Conservation (phyloP, 1,140 invertebrate species). For the Apis laboriosa region DNA sequence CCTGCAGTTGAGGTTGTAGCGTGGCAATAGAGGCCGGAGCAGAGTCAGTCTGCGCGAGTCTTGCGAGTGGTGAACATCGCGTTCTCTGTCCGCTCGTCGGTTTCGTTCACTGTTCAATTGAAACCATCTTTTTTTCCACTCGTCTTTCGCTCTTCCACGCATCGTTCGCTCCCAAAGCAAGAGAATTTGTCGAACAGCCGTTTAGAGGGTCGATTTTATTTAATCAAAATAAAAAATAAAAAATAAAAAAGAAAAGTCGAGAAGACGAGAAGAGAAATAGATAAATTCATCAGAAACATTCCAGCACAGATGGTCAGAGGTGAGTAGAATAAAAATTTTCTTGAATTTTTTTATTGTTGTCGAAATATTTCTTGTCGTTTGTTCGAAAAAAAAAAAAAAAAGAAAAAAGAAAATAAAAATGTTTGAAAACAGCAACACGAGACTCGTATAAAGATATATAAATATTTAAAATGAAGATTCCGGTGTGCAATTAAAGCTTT, state of each 20-base stretch:
- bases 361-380: constrained; percentile 1
- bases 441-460: neutral
- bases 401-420: neutral
- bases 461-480: neutral
- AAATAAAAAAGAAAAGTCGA: too few relatives aligned
- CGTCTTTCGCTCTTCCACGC: neutral
- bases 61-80: constrained; percentile 56
- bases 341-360: neutral
- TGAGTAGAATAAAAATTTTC: constrained; percentile 10
- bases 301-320: constrained; percentile 64
- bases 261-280: neutral
- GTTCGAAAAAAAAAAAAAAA: neutral
- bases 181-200: neutral
- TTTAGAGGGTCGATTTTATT: neutral
- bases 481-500: constrained; percentile 22
- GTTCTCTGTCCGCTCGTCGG: neutral
- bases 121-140: neutral
- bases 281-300: neutral
- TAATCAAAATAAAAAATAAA: too few relatives aligned
- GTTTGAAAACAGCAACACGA: neutral
- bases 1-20: constrained; percentile 54
- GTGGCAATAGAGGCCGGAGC: constrained; percentile 41
- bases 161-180: neutral
- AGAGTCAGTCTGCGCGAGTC: constrained; percentile 71
- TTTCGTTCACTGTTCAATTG: neutral